phyloP scores from a whole-genome alignment of 1,140 invertebrate species.

The Eciton burchellii region DNA sequence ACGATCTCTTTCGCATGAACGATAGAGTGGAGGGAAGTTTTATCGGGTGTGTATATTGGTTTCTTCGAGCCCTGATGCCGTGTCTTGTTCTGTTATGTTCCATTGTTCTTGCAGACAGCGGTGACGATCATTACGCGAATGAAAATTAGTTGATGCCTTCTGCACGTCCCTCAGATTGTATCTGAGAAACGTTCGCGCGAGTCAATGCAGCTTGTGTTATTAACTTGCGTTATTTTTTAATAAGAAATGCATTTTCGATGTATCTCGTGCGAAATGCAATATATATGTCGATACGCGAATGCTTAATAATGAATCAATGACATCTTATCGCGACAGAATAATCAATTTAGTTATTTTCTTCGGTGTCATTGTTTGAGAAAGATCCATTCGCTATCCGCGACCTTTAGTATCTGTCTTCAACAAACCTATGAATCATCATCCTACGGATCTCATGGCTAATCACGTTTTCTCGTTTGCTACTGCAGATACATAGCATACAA shows the following conservation, averaged over 20 bases:
- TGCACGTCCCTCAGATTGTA: constrained; percentile 3
- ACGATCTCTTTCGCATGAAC: background rate
- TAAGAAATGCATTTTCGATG: background rate
- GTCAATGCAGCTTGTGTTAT: background rate
- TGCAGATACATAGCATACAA: background rate
- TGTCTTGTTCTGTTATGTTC: constrained; percentile 5
- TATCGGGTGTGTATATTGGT: constrained; percentile 27
- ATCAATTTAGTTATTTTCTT: background rate
- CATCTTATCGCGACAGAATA: background rate
- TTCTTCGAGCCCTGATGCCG: background rate
- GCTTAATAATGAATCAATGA: background rate
- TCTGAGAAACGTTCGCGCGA: background rate
- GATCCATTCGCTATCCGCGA: background rate
- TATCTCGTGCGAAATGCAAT: background rate
- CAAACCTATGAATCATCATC: background rate
- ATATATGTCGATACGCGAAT: too few relatives aligned
- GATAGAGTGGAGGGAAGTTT: background rate
- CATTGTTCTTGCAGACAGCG: constrained; percentile 34
- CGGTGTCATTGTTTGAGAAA: background rate
- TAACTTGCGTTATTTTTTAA: background rate
- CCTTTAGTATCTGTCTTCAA: background rate
- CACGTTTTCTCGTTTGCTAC: background rate
- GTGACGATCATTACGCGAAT: constrained; percentile 10
- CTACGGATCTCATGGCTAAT: background rate
- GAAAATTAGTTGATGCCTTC: constrained; percentile 43